phyloP scores from a whole-genome alignment of 2,797 vertebrate genomes.

The Syngnathus rostellatus region DNA sequence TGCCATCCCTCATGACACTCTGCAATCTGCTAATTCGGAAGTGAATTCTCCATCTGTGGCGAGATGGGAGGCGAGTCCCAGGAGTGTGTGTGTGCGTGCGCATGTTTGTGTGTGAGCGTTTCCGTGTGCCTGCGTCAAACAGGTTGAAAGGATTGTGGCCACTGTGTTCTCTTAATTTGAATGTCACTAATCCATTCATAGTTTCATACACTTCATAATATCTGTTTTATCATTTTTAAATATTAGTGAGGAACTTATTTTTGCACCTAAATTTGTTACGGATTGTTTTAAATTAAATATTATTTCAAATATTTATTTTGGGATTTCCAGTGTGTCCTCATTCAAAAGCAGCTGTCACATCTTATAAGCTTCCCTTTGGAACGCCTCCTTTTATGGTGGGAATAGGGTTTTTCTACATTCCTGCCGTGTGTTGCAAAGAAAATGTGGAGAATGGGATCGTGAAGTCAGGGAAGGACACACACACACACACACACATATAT shows the following conservation, averaged over 20 bases:
- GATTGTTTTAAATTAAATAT: no score
- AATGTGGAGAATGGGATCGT: neutral
- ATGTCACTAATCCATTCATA: no score
- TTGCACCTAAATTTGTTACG: no score
- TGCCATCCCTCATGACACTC: constrained; percentile 49
- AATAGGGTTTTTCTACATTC: neutral
- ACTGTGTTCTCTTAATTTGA: neutral
- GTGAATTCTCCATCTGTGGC: constrained; percentile 18
- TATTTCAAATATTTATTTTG: neutral
- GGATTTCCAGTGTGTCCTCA: neutral
- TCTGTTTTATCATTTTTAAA: no score
- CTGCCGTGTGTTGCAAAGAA: neutral
- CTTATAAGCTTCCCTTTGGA: neutral
- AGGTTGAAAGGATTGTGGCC: constrained; percentile 11
- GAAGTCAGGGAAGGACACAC: constrained; percentile 24
- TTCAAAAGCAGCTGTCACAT: neutral
- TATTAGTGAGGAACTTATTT: no score
- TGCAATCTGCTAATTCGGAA: constrained; percentile 65
- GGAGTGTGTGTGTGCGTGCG: constrained; percentile 25
- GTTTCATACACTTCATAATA: no score
- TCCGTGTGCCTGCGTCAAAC: neutral
- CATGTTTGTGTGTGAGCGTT: neutral
- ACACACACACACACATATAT: no score
- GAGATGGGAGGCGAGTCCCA: constrained; percentile 29
- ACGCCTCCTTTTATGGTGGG: constrained; percentile 2